These are phyloP conservation scores for Papilio helenus DNA, from an alignment of 1,140 invertebrate species.

Conservation along the genomic window DNA sequence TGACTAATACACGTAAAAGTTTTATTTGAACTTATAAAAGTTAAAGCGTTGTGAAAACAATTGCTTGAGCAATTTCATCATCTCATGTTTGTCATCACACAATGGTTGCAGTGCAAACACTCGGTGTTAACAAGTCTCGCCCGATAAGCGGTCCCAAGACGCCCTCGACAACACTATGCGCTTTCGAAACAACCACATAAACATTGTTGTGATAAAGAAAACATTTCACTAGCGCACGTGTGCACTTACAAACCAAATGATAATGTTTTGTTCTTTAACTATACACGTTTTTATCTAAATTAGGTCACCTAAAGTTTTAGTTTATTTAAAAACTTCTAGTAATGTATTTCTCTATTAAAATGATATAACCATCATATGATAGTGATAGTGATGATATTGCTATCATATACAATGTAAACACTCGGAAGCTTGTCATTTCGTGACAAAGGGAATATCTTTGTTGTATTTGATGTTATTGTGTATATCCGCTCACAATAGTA, in stretches of 20 bases:
- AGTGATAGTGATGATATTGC: neutral
- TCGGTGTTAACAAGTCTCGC: neutral
- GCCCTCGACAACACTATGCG: neutral
- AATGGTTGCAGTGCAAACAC: slow-evolving; percentile 2
- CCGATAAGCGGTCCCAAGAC: slow-evolving; percentile 14
- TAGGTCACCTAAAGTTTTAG: neutral
- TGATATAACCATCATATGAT: neutral
- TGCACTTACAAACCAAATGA: neutral
- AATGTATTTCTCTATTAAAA: neutral
- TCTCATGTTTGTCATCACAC: slow-evolving; percentile 4
- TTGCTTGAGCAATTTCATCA: slow-evolving; percentile 13
- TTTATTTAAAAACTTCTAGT: neutral
- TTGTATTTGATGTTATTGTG: neutral
- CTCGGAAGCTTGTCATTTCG: neutral
- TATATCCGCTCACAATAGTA: neutral
- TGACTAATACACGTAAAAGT: neutral
- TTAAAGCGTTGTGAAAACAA: slow-evolving; percentile 6
- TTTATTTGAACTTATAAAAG: neutral
- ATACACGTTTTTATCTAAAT: neutral
- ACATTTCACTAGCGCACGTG: slow-evolving; percentile 29
- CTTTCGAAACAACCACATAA: slow-evolving; percentile 7
- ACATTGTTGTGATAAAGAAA: slow-evolving; percentile 24
- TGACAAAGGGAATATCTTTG: neutral
- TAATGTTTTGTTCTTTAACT: neutral
- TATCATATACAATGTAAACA: neutral